Conservation (phyloP, 2,888 invertebrate genomes). For the Cryptophagus acutangulus region DNA sequence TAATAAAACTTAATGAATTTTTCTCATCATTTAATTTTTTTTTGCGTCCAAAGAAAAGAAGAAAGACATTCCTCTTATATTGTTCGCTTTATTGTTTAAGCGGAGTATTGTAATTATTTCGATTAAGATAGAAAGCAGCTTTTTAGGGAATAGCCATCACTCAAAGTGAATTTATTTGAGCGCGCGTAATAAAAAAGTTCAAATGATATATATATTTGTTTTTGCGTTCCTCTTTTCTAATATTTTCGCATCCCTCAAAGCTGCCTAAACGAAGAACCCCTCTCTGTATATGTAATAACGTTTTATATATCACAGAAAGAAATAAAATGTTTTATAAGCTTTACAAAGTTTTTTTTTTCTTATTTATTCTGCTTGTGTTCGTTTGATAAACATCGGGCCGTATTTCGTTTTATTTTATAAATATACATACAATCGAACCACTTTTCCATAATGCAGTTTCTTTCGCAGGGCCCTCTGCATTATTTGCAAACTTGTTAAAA, state of each 20-base stretch:
- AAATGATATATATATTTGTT: constrained; percentile 15
- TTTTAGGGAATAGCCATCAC: too few relatives aligned
- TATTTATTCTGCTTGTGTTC: constrained; percentile 20
- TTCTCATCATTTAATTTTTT: background rate
- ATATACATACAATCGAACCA: constrained; percentile 20
- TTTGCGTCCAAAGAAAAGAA: too few relatives aligned
- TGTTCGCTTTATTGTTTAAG: too few relatives aligned
- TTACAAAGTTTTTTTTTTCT: constrained; percentile 16
- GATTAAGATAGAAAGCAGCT: too few relatives aligned
- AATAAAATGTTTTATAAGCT: constrained; percentile 24
- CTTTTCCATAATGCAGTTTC: constrained; percentile 7
- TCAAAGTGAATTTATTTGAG: too few relatives aligned
- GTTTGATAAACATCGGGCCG: constrained; percentile 23
- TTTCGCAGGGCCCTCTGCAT: too few relatives aligned
- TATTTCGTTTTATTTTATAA: constrained; percentile 19
- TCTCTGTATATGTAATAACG: constrained; percentile 13
- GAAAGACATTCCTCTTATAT: too few relatives aligned
- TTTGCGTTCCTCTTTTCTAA: constrained; percentile 14
- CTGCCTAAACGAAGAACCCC: constrained; percentile 9
- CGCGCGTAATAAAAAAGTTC: too few relatives aligned
- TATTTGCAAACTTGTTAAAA: too few relatives aligned
- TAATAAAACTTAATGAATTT: background rate
- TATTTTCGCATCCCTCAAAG: constrained; percentile 12
- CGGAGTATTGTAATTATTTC: too few relatives aligned
- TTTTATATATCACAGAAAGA: constrained; percentile 16